Conservation (phyloP, 2,113 vertebrate genomes). For the Ageneiosus marmoratus region DNA sequence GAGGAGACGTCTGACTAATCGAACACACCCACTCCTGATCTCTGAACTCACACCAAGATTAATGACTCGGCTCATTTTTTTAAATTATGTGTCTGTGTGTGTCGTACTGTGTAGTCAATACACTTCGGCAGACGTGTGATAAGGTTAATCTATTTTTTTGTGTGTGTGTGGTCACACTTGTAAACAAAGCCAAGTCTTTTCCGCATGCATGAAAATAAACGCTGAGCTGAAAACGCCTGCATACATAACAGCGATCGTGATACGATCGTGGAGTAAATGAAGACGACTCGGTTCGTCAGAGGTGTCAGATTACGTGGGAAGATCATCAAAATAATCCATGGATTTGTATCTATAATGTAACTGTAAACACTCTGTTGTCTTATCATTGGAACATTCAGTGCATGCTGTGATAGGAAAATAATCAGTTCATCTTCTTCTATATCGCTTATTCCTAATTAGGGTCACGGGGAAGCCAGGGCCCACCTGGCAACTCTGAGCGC, state of each 20-base stretch:
- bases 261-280: no score
- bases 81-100: slow-evolving; percentile 33
- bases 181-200: slow-evolving; percentile 61
- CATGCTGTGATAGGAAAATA: neutral
- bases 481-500: no score
- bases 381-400: no score
- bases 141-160: slow-evolving; percentile 54
- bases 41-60: slow-evolving; percentile 75
- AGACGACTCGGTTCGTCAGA: no score
- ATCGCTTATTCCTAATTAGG: no score
- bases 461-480: no score
- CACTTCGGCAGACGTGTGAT: slow-evolving; percentile 60
- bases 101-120: slow-evolving; percentile 61
- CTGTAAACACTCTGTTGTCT: no score
- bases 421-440: no score
- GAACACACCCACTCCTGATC: slow-evolving; percentile 63
- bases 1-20: slow-evolving; percentile 71
- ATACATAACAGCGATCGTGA: no score
- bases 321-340: no score
- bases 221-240: no score
- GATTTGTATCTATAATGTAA: neutral
- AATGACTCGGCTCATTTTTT: slow-evolving; percentile 68
- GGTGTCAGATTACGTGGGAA: no score
- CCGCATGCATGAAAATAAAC: slow-evolving; percentile 35
- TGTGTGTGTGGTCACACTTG: slow-evolving; percentile 67